Conservation (phyloP, 2,113 vertebrate species). For the Raphicerus campestris region DNA sequence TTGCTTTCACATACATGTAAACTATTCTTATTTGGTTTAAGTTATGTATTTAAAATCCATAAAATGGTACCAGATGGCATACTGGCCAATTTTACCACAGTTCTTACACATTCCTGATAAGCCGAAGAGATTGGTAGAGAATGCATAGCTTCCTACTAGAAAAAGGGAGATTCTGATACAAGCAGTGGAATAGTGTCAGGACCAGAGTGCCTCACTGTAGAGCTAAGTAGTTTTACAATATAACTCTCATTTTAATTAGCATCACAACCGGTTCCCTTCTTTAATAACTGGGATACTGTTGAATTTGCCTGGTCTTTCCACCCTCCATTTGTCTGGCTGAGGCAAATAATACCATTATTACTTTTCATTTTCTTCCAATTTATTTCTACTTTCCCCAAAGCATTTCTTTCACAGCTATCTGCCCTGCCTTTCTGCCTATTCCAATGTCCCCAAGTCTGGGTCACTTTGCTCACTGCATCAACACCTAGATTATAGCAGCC, state of each 20-base stretch:
- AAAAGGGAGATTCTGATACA: conserved; percentile 17
- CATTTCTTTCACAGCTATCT: neutral
- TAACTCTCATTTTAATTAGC: neutral
- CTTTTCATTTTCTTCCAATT: neutral
- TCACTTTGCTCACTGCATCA: neutral
- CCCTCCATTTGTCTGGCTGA: neutral
- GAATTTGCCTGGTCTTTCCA: neutral
- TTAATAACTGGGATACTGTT: neutral
- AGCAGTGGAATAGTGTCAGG: neutral
- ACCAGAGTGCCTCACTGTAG: neutral
- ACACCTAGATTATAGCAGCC: neutral
- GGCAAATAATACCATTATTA: neutral
- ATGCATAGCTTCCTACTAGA: conserved; percentile 46
- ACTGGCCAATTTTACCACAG: conserved; percentile 61
- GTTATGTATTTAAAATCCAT: conserved; percentile 66
- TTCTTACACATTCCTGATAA: conserved; percentile 46
- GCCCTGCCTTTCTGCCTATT: neutral
- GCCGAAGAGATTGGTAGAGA: conserved; percentile 34
- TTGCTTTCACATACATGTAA: conserved; percentile 63
- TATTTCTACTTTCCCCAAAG: neutral
- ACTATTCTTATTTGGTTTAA: conserved; percentile 67
- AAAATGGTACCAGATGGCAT: conserved; percentile 68
- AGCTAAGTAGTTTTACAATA: neutral
- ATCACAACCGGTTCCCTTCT: neutral
- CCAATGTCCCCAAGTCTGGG: too few species aligned